These are phyloP conservation scores for Xiphophorus maculatus DNA, from an alignment of 2,113 vertebrate genomes.

Conservation along the genomic window DNA sequence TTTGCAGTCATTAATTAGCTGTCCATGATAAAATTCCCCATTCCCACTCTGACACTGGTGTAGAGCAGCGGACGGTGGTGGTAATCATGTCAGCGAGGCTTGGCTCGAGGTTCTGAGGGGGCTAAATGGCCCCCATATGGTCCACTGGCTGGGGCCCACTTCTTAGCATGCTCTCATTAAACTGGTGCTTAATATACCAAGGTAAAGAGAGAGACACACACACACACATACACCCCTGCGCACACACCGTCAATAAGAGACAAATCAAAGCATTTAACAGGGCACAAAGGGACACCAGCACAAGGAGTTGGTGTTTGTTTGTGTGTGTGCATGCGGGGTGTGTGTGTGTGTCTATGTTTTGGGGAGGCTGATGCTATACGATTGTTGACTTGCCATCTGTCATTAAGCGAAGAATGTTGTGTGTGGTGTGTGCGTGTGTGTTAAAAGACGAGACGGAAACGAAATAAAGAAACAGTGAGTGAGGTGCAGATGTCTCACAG, in stretches of 20 bases:
- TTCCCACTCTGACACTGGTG: constrained; percentile 67
- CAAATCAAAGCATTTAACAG: constrained; percentile 62
- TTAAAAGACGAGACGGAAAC: constrained; percentile 70
- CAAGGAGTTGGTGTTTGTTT: constrained; percentile 68
- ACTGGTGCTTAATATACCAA: constrained; percentile 86
- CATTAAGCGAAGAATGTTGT: constrained; percentile 86
- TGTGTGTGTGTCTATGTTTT: constrained; percentile 57
- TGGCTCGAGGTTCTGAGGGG: constrained; percentile 93
- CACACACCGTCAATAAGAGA: constrained; percentile 47
- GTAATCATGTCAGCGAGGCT: constrained; percentile 94
- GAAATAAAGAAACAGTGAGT: constrained; percentile 62
- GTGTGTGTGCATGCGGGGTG: constrained; percentile 57
- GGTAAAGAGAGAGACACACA: constrained; percentile 65
- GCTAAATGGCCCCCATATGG: constrained; percentile 98
- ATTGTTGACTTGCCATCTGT: constrained; percentile 99
- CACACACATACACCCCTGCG: constrained; percentile 32
- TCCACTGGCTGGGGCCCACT: constrained; percentile 91
- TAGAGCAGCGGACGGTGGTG: constrained; percentile 88
- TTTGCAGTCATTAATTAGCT: constrained; percentile 73
- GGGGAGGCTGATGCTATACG: constrained; percentile 81
- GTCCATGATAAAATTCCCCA: constrained; percentile 60
- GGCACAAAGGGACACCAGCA: constrained; percentile 56
- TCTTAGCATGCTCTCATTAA: constrained; percentile 82
- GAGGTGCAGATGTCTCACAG: constrained; percentile 93
- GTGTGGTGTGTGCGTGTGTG: constrained; percentile 82